These are phyloP conservation scores for Phocides pigmalion DNA, from an alignment of 1,140 invertebrate genomes.

Conservation along the genomic window DNA sequence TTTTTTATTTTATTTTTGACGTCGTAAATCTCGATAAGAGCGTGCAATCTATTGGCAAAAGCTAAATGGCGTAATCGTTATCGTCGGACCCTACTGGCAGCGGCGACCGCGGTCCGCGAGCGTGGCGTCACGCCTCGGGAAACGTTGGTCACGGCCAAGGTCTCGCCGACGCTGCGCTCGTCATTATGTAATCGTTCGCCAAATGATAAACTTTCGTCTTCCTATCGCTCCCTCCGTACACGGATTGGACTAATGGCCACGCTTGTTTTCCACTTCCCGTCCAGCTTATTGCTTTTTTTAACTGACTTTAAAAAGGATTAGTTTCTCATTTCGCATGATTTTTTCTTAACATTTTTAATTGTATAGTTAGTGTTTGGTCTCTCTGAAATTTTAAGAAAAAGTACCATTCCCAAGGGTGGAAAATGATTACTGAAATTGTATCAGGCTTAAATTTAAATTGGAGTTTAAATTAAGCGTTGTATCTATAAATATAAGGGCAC, in stretches of 20 bases:
- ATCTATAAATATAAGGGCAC: no score
- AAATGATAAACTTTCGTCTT: constrained; percentile 54
- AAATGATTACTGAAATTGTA: no score
- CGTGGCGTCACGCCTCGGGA: constrained; percentile 64
- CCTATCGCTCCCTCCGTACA: constrained; percentile 29
- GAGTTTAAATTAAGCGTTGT: no score
- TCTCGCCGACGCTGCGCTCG: constrained; percentile 56
- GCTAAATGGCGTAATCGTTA: constrained; percentile 49
- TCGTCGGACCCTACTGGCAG: constrained; percentile 51
- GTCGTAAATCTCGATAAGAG: background rate
- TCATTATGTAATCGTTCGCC: constrained; percentile 68
- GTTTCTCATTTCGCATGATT: no score
- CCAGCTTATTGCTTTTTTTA: background rate
- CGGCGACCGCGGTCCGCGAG: constrained; percentile 50
- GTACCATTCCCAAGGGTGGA: no score
- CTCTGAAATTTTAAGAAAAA: no score
- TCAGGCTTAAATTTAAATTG: no score
- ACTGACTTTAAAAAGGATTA: no score
- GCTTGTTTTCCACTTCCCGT: background rate
- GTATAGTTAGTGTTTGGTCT: no score
- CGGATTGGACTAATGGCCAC: constrained; percentile 1
- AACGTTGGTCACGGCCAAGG: constrained; percentile 80
- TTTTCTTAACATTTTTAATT: no score
- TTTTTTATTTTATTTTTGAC: no score
- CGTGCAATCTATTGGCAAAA: constrained; percentile 7